These are phyloP conservation scores for Eulithis prunata DNA, from an alignment of 2,888 invertebrate genomes.

Conservation along the genomic window DNA sequence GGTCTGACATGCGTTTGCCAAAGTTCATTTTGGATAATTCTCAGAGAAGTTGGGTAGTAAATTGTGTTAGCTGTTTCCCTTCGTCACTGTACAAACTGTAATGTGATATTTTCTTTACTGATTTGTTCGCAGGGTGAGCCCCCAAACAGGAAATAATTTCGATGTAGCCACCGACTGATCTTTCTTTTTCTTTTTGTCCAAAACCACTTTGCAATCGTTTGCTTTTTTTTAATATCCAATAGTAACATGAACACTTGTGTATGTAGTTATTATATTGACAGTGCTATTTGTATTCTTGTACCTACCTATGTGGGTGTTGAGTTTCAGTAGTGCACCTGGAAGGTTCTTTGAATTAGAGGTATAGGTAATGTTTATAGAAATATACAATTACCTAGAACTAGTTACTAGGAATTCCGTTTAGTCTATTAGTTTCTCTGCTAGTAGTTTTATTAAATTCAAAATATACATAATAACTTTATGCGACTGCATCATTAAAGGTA, in stretches of 20 bases:
- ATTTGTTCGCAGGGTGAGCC: slow-evolving; percentile 77
- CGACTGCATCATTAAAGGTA: no score
- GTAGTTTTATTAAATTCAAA: no score
- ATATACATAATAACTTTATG: no score
- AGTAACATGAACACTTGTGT: slow-evolving; percentile 59
- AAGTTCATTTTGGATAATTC: no score
- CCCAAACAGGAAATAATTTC: slow-evolving; percentile 74
- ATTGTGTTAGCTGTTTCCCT: slow-evolving; percentile 22
- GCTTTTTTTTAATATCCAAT: slow-evolving; percentile 52
- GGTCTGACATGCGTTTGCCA: no score
- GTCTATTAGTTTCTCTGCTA: background rate
- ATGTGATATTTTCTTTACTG: slow-evolving; percentile 77
- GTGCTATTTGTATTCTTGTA: slow-evolving; percentile 40
- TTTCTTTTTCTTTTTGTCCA: slow-evolving; percentile 51
- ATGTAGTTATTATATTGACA: slow-evolving; percentile 58
- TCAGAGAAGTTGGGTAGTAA: background rate
- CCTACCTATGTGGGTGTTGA: slow-evolving; percentile 50
- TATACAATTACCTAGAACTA: slow-evolving; percentile 23
- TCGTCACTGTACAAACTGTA: slow-evolving; percentile 61
- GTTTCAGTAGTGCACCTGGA: slow-evolving; percentile 52
- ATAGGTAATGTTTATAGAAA: slow-evolving; percentile 2
- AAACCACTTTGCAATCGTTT: slow-evolving; percentile 57
- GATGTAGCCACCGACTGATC: slow-evolving; percentile 70
- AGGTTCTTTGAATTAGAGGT: slow-evolving; percentile 39
- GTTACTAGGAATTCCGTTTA: slow-evolving; percentile 6